Conservation (phyloP, 2,888 invertebrate genomes). For the Torymus tubicola region DNA sequence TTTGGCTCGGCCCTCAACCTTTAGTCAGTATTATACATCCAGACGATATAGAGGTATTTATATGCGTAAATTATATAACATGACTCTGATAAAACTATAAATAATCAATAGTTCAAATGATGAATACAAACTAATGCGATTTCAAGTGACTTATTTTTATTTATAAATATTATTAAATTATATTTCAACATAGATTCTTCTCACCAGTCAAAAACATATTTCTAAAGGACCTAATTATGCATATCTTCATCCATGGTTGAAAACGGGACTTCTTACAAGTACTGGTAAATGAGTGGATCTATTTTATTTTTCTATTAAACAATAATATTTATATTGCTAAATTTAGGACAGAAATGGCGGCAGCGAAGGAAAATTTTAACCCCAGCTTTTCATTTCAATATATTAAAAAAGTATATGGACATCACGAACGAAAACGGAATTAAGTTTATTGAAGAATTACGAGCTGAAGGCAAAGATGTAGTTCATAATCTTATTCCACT, state of each 20-base stretch:
- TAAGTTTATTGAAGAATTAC: slow-evolving; percentile 29
- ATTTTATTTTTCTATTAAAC: neutral
- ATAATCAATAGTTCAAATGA: slow-evolving; percentile 5
- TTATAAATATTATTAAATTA: neutral
- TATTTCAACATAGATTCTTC: slow-evolving; percentile 37
- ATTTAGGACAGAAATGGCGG: slow-evolving; percentile 52
- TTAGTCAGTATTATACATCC: slow-evolving; percentile 66
- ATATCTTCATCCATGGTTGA: slow-evolving; percentile 49
- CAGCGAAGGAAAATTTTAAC: slow-evolving; percentile 52
- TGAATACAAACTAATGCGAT: neutral
- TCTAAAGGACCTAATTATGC: slow-evolving; percentile 35
- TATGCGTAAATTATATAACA: too few relatives aligned
- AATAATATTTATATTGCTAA: neutral
- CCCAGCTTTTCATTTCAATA: slow-evolving; percentile 52
- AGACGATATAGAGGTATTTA: slow-evolving; percentile 69
- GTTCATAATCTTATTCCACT: slow-evolving; percentile 31
- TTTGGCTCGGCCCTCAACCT: slow-evolving; percentile 60
- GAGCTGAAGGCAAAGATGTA: slow-evolving; percentile 31
- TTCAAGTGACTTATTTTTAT: too few relatives aligned
- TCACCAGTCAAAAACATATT: slow-evolving; percentile 44
- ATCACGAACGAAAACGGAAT: slow-evolving; percentile 38
- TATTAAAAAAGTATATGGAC: slow-evolving; percentile 52
- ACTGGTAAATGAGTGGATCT: slow-evolving; percentile 18
- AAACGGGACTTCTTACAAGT: slow-evolving; percentile 51
- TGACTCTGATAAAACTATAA: too few relatives aligned